phyloP scores from a whole-genome alignment of 2,888 invertebrate genomes.

The Apamea monoglypha region DNA sequence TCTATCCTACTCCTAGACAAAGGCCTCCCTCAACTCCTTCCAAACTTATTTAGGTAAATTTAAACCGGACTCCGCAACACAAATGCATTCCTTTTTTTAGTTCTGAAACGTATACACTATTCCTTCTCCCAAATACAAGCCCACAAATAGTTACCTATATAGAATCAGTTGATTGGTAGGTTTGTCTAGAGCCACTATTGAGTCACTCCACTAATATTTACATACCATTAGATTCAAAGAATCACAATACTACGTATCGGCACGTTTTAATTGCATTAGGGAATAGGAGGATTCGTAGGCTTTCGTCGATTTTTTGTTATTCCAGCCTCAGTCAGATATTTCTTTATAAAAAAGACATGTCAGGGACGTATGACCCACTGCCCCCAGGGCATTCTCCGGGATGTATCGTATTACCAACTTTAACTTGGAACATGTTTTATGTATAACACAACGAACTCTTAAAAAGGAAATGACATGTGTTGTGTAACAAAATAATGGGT shows the following conservation, averaged over 20 bases:
- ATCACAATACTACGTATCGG: slow-evolving; percentile 13
- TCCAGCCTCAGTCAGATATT: slow-evolving; percentile 41
- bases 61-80: background rate
- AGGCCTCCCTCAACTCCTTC: background rate
- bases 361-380: slow-evolving; percentile 52
- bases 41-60: background rate
- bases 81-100: no score
- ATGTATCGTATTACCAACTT: slow-evolving; percentile 58
- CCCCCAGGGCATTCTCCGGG: slow-evolving; percentile 53
- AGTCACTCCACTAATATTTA: slow-evolving; percentile 16
- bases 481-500: slow-evolving; percentile 40
- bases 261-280: slow-evolving; percentile 61
- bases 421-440: slow-evolving; percentile 37
- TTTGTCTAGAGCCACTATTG: background rate
- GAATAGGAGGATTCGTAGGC: slow-evolving; percentile 54
- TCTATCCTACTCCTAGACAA: background rate
- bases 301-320: slow-evolving; percentile 45
- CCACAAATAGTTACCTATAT: background rate
- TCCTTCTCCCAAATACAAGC: background rate
- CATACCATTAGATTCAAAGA: slow-evolving; percentile 25
- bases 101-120: background rate
- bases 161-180: background rate
- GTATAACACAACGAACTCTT: slow-evolving; percentile 25
- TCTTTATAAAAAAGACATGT: slow-evolving; percentile 60
- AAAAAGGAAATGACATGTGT: slow-evolving; percentile 29